Conservation (phyloP, 2,888 invertebrate species). For the Papilio protenor region DNA sequence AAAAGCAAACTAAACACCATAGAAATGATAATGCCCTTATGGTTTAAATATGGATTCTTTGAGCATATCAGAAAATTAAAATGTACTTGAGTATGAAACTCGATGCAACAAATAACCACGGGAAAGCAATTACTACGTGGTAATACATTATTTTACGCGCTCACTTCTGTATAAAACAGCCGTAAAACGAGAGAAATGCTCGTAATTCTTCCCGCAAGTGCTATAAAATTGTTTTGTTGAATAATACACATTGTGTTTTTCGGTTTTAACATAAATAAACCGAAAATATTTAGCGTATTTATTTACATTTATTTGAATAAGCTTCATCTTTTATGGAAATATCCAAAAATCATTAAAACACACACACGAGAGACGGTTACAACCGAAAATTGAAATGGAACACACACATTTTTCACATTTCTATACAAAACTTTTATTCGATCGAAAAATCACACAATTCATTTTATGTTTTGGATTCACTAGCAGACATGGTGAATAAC, state of each 20-base stretch:
- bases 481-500: constrained; percentile 12
- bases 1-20: background rate
- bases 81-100: background rate
- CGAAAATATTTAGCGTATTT: background rate
- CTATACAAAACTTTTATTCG: background rate
- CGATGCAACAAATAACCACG: background rate
- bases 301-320: constrained; percentile 1
- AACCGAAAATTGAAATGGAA: background rate
- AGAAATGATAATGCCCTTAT: background rate
- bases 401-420: background rate
- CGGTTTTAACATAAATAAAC: constrained; percentile 14
- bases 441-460: constrained; percentile 23
- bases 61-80: no score
- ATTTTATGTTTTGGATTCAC: background rate
- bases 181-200: constrained; percentile 24
- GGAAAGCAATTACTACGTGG: constrained; percentile 10
- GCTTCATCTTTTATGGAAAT: background rate
- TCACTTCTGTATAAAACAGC: constrained; percentile 32
- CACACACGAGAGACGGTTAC: background rate
- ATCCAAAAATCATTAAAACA: background rate
- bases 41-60: no score
- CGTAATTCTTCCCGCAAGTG: constrained; percentile 21
- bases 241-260: constrained; percentile 18
- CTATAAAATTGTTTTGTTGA: constrained; percentile 26
- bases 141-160: constrained; percentile 10